phyloP scores from a whole-genome alignment of 2,888 invertebrate genomes.

The Leptinotarsa haldemani region DNA sequence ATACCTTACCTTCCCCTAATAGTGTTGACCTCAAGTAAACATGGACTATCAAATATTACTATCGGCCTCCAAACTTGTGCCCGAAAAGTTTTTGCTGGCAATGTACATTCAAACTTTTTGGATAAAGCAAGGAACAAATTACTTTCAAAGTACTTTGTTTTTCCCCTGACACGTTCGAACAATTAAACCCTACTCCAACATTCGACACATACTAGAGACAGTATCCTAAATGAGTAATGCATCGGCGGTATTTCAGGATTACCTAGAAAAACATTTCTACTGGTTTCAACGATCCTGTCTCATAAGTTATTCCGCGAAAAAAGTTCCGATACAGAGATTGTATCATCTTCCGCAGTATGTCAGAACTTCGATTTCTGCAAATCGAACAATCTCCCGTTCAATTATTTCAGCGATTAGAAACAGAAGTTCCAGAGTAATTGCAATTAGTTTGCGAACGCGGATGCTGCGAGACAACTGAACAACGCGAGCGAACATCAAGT shows the following conservation, averaged over 20 bases:
- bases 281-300: background rate
- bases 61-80: too few relatives aligned
- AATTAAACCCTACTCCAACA: background rate
- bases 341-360: background rate
- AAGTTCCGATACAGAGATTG: constrained; percentile 2
- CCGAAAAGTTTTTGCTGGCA: background rate
- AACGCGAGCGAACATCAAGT: constrained; percentile 30
- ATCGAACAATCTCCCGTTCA: constrained; percentile 32
- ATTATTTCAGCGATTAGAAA: constrained; percentile 30
- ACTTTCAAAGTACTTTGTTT: background rate
- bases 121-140: background rate
- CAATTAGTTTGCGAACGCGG: constrained; percentile 34
- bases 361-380: constrained; percentile 5
- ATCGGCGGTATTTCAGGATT: background rate
- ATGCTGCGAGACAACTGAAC: constrained; percentile 37
- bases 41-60: too few relatives aligned
- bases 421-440: constrained; percentile 33
- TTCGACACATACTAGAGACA: background rate
- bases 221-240: background rate
- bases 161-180: background rate
- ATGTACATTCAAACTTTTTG: background rate
- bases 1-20: too few relatives aligned
- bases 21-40: too few relatives aligned
- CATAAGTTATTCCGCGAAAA: constrained; percentile 3
- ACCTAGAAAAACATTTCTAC: background rate